Evolutionary conservation across 2,797 vertebrate species (phyloP), one percentile per base, ranked within the genome.

Genomic region (Luscinia megarhynchos): DNA sequence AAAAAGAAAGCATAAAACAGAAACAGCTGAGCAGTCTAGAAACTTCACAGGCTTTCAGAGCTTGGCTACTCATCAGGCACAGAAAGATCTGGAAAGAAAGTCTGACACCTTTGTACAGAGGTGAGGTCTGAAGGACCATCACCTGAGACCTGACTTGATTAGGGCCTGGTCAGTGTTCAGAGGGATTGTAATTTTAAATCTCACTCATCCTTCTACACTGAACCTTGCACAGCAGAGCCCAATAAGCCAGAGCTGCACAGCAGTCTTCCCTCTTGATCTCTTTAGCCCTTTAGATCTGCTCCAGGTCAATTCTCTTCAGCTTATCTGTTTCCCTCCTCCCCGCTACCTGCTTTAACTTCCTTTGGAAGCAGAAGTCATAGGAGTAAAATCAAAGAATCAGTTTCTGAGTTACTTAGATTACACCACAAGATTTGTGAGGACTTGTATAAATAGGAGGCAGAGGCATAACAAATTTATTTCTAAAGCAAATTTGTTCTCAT

Each of bases 61-160:
- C 84, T 92, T 78, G 62, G 70, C 77, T 58, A 89, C 41, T 51
- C 61, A 82, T 93, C 82, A 94, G 94, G 77, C 84, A 96, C 95
- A 96, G 95, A 97, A 95, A 97, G 97, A 98, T 97, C 93, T 97
- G 97, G 96, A 97, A 96, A 95, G 93, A 88, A 94, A 94, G 95
- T 78, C 94, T 57, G 89, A 92, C 57, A 92, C 95, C 87, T 95
- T 87, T 11, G 50, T 41, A 62, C 20, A 8, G 67, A 76, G n/a
- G 67, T 43, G 41, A 81, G 59, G 69, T 93, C 93, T 91, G 68
- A 87, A 82, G 81, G 90, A 58, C 73, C 95, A 66, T 66, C 58
- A 21, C 66, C 79, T 89, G 91, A 91, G 87, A 81, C 72, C 83
- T 93, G 24, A 64, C 40, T 50, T 76, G 70, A 63, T 54, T 61